A percentile compares a stretch with the other conserved stretches of the same genome.
These are phyloP conservation scores for Formica exsecta DNA, from an alignment of 1,140 invertebrate species.

Conservation along the genomic window DNA sequence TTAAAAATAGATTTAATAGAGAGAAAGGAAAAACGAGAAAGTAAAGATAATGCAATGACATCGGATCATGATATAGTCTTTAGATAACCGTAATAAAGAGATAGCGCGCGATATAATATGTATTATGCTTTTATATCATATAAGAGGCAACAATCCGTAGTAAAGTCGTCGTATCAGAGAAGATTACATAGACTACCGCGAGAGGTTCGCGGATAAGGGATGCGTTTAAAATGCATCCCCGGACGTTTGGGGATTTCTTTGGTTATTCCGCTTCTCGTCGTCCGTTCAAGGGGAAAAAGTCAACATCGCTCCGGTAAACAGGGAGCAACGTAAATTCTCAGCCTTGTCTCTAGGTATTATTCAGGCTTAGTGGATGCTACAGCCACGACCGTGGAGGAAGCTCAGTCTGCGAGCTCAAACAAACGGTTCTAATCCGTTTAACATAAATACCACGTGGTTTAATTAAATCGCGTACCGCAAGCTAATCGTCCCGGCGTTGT, in stretches of 20 bases:
- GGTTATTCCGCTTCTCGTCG: slow-evolving; percentile 56
- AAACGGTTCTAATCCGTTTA: slow-evolving; percentile 81
- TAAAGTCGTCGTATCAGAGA: slow-evolving; percentile 46
- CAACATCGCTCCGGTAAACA: slow-evolving; percentile 58
- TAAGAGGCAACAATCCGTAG: slow-evolving; percentile 32
- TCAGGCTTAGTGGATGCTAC: slow-evolving; percentile 76
- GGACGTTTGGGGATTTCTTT: slow-evolving; percentile 72
- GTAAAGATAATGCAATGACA: neutral
- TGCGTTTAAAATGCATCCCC: slow-evolving; percentile 53
- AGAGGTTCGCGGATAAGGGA: slow-evolving; percentile 36
- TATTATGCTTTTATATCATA: neutral
- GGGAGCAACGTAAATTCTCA: slow-evolving; percentile 74
- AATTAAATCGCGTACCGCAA: slow-evolving; percentile 76
- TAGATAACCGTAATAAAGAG: slow-evolving; percentile 34
- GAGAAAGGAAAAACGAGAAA: no score
- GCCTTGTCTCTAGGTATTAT: slow-evolving; percentile 77
- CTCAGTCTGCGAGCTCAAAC: slow-evolving; percentile 72
- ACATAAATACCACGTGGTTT: slow-evolving; percentile 78
- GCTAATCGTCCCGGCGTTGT: slow-evolving; percentile 50
- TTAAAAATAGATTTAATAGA: neutral
- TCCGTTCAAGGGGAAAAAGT: slow-evolving; percentile 72
- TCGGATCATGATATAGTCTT: neutral
- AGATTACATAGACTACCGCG: slow-evolving; percentile 49
- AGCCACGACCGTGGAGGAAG: slow-evolving; percentile 62
- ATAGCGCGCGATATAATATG: slow-evolving; percentile 3